Base-by-base conservation (phyloP, 2,888 invertebrate genomes). In the Seladonia tumulorum region DNA sequence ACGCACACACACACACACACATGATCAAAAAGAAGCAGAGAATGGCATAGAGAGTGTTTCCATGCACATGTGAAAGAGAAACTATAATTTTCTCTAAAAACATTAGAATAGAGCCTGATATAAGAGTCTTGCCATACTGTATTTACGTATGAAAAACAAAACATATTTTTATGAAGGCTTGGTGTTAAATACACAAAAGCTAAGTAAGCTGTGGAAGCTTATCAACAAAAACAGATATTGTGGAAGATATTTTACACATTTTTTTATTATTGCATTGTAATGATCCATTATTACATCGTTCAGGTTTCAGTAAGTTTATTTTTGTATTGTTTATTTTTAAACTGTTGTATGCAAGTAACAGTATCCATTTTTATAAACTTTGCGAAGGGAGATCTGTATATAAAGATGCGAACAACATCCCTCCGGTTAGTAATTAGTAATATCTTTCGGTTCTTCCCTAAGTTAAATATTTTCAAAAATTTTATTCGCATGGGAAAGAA, bases 161-260 rank as follows among this genome's bases (percentile, higher is more conserved):
- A 90, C 89, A 93, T 94, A 94, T 94, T 94, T 94, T 94, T 94
- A 92, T 94, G 92, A 91, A 92, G 93, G 92, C 90, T 92, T 91
- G 88, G 90, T 92, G 87, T 88, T 83, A 87, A 86, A 91, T 60
- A 78, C 86, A 76, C 68, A 63, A 81, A 57, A 84, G 57, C 74
- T 78, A 75, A 81, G 47, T 86, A 79, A 87, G 80, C 82, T 76
- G 49, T 45, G 85, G 35, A 87, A 89, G 81, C 81, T 83, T 68
- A 74, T 78, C 68, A 68, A 82, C 74, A 82, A 84, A 77, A 78
- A 88, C 78, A 82, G 29, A 63, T 82, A 83, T 71, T 57, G 79
- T 83, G 76, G 73, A 71, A 70, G 57, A 85, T 66, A 79, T 63
- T 57, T 63, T 42, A 63, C 42, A 79, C 70, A 78, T 82, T 60